Evolutionary conservation across 1,140 invertebrate species (phyloP).

Genomic region (Bombyx mori): DNA sequence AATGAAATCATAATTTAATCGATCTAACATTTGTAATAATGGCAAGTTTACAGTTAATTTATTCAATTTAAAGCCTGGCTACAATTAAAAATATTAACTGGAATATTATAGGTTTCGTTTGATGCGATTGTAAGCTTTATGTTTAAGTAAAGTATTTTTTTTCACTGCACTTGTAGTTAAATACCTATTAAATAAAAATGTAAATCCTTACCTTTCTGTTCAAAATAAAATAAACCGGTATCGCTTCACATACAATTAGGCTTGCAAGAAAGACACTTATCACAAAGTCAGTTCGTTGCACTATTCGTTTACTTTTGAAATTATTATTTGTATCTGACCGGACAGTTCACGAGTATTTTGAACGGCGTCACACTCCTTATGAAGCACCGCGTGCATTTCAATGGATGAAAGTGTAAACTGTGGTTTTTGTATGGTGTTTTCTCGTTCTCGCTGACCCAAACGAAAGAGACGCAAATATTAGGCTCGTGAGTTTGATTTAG

Average conservation of each 20-base stretch:
- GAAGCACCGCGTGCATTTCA: slow-evolving; percentile 66
- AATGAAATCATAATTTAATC: too few species aligned
- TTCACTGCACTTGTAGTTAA: too few species aligned
- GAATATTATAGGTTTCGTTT: too few species aligned
- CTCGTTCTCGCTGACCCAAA: slow-evolving; percentile 37
- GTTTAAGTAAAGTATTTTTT: neutral
- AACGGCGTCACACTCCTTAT: slow-evolving; percentile 46
- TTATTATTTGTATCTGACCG: slow-evolving; percentile 41
- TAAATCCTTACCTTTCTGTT: slow-evolving; percentile 14
- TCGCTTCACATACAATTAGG: slow-evolving; percentile 15
- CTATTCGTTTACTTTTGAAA: slow-evolving; percentile 14
- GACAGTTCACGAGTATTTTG: slow-evolving; percentile 43
- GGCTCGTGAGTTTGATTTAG: slow-evolving; percentile 40
- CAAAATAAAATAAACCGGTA: slow-evolving; percentile 8
- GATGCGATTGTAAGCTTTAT: neutral
- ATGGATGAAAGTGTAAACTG: slow-evolving; percentile 68
- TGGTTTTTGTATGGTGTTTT: slow-evolving; percentile 65
- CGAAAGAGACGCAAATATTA: slow-evolving; percentile 37
- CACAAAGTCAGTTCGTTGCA: slow-evolving; percentile 27
- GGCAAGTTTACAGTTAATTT: too few species aligned
- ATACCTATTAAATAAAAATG: too few species aligned
- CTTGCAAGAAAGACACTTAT: slow-evolving; percentile 22
- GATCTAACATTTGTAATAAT: too few species aligned
- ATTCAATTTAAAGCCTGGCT: too few species aligned
- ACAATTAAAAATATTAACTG: too few species aligned